phyloP scores from a whole-genome alignment of 2,113 vertebrate genomes.

The Takifugu bimaculatus region DNA sequence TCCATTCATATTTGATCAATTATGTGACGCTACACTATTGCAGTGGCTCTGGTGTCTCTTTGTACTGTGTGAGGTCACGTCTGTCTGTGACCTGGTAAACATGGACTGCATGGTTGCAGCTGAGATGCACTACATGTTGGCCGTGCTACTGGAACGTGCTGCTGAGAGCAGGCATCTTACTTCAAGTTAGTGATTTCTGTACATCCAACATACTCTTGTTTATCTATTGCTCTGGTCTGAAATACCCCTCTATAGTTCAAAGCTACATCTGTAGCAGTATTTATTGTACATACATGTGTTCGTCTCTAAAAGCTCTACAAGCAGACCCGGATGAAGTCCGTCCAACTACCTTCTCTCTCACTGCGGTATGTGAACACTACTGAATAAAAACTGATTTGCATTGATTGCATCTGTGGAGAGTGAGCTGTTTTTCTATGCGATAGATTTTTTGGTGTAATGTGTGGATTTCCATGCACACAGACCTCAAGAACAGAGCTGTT shows the following conservation, averaged over 20 bases:
- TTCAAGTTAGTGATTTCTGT: neutral
- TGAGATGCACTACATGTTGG: slow-evolving; percentile 78
- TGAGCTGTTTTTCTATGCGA: neutral
- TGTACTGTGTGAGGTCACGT: slow-evolving; percentile 80
- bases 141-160: slow-evolving; percentile 74
- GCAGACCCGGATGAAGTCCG: slow-evolving; percentile 4
- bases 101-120: slow-evolving; percentile 72
- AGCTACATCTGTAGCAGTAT: neutral
- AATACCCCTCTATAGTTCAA: neutral
- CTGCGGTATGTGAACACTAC: slow-evolving; percentile 38
- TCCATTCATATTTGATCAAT: too few species aligned
- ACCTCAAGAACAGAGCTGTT: slow-evolving; percentile 73
- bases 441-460: neutral
- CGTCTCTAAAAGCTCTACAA: neutral
- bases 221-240: neutral
- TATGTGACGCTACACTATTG: slow-evolving; percentile 27
- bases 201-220: neutral
- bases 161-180: slow-evolving; percentile 52
- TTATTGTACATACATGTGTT: slow-evolving; percentile 1
- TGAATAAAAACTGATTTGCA: neutral
- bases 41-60: slow-evolving; percentile 85
- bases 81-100: slow-evolving; percentile 66
- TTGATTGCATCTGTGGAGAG: neutral
- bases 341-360: slow-evolving; percentile 16
- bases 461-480: slow-evolving; percentile 56